These are phyloP conservation scores for Thryonomys swinderianus DNA, from an alignment of 2,113 vertebrate species.

Conservation along the genomic window DNA sequence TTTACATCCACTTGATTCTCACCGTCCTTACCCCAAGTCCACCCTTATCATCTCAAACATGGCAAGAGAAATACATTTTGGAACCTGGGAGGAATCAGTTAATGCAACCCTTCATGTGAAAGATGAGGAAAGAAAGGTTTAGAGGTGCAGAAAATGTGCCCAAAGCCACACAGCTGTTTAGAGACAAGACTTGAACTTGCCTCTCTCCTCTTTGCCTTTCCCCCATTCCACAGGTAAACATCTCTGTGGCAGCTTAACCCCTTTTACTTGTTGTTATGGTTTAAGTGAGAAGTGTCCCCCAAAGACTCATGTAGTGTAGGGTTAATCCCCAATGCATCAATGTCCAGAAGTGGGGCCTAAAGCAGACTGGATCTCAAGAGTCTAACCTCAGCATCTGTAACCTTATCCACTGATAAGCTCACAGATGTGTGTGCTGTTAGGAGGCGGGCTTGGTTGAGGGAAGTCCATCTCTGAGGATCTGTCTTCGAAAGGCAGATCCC, in stretches of 20 bases:
- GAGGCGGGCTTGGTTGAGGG: background rate
- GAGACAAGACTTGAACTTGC: background rate
- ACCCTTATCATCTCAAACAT: background rate
- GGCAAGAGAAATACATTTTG: background rate
- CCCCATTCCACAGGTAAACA: background rate
- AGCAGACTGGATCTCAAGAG: too few species aligned
- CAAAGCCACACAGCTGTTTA: background rate
- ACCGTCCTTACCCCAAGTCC: background rate
- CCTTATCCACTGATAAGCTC: background rate
- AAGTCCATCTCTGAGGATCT: background rate
- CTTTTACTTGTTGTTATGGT: background rate
- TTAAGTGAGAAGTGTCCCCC: background rate
- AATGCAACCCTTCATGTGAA: background rate
- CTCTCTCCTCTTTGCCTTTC: background rate
- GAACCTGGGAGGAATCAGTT: background rate
- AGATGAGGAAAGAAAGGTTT: background rate
- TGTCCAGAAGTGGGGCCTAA: background rate
- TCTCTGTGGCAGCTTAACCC: background rate
- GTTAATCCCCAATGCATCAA: background rate
- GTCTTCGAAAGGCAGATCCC: background rate
- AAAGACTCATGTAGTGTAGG: background rate
- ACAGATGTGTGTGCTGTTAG: background rate
- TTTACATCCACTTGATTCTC: background rate
- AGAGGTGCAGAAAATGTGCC: background rate
- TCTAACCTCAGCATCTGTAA: background rate